Percentiles rank a stretch among this genome's conserved stretches.
Conservation (phyloP, 2,797 vertebrate species). For the Sitta carolinensis region DNA sequence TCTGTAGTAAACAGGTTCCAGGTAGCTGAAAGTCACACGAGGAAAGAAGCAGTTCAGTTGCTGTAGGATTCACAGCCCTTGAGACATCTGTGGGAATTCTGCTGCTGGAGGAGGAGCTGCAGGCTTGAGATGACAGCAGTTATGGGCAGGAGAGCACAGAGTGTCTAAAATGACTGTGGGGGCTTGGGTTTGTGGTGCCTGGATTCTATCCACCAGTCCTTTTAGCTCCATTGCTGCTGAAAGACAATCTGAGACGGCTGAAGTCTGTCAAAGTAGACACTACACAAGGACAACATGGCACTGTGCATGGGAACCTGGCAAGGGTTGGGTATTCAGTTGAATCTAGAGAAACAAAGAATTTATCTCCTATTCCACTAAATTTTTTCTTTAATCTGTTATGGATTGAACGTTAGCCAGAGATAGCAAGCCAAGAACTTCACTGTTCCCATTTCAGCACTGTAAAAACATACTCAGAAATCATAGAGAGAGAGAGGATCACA, state of each 20-base stretch:
- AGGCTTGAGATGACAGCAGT: neutral
- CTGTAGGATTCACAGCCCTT: neutral
- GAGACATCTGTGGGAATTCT: neutral
- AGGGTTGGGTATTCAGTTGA: neutral
- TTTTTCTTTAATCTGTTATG: slow-evolving; percentile 41
- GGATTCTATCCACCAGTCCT: neutral
- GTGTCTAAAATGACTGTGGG: neutral
- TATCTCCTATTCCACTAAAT: neutral
- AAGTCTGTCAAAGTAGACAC: neutral
- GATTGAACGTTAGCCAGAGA: neutral
- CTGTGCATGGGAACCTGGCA: slow-evolving; percentile 29
- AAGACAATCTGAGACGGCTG: neutral
- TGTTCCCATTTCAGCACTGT: slow-evolving; percentile 11
- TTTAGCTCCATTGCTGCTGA: neutral
- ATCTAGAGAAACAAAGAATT: slow-evolving; percentile 49
- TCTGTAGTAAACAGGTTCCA: neutral
- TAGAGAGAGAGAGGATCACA: neutral
- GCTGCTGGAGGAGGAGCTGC: neutral
- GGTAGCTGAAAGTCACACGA: neutral
- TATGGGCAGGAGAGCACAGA: neutral
- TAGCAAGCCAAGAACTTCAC: slow-evolving; percentile 31
- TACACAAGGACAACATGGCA: neutral
- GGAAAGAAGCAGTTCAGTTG: neutral
- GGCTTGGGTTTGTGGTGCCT: neutral
- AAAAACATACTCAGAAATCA: slow-evolving; percentile 33